Percentiles rank a stretch among this genome's conserved stretches.
Evolutionary conservation across 2,113 vertebrate genomes (phyloP).

Genomic region (Clinocottus analis): DNA sequence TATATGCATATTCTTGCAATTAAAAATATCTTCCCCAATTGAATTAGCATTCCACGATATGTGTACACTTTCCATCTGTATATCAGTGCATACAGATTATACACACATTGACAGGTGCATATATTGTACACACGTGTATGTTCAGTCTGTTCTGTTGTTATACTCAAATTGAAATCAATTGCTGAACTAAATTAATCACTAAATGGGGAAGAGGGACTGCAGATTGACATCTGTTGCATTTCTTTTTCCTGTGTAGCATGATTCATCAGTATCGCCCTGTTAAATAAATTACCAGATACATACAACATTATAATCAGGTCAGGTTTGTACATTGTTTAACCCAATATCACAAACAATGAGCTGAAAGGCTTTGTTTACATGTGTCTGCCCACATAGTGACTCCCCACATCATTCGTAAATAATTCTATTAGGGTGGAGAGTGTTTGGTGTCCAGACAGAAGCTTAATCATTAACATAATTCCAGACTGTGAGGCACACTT

Average conservation of each 20-base stretch:
- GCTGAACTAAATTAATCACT: background rate
- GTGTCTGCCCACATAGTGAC: constrained; percentile 40
- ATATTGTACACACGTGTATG: constrained; percentile 1
- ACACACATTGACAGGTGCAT: background rate
- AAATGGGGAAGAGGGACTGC: background rate
- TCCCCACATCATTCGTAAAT: constrained; percentile 48
- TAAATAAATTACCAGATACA: background rate
- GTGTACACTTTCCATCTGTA: background rate
- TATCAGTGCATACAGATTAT: background rate
- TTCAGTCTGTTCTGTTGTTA: background rate
- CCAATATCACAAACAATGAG: constrained; percentile 4
- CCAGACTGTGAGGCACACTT: constrained; percentile 79
- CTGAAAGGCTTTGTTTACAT: constrained; percentile 23
- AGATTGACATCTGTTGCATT: constrained; percentile 23
- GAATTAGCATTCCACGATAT: no score
- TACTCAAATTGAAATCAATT: constrained; percentile 2
- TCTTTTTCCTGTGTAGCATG: background rate
- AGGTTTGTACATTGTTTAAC: background rate
- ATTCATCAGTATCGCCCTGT: background rate
- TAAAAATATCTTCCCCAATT: no score
- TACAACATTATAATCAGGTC: background rate
- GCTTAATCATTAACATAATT: constrained; percentile 78
- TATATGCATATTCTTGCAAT: no score
- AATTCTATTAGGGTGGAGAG: constrained; percentile 64
- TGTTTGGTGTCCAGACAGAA: constrained; percentile 69